Evolutionary conservation across 2,113 vertebrate species (phyloP).

Genomic region (Atrichornis clamosus): DNA sequence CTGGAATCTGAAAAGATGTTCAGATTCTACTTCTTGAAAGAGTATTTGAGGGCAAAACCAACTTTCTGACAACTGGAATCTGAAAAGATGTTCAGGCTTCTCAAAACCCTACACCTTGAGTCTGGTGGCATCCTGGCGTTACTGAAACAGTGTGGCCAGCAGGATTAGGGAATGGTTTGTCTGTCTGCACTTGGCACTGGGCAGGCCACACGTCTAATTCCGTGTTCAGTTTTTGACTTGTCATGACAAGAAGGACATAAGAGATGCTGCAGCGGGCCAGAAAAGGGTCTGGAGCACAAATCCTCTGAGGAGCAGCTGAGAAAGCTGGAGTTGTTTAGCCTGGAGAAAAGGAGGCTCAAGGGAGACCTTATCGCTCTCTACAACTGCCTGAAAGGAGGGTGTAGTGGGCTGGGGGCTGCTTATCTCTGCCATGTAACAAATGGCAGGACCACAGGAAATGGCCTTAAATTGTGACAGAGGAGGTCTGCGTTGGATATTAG

Average conservation of each 20-base stretch:
- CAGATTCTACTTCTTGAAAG: neutral
- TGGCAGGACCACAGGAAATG: neutral
- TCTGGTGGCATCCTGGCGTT: neutral
- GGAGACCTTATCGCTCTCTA: neutral
- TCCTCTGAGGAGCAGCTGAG: neutral
- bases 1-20: neutral
- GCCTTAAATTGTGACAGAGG: neutral
- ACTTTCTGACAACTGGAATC: neutral
- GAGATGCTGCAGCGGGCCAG: neutral
- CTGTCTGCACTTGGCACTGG: accelerated
- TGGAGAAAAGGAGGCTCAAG: neutral
- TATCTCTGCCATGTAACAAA: neutral
- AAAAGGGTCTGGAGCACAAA: neutral
- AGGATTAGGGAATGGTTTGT: neutral
- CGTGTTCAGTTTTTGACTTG: neutral
- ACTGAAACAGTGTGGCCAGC: neutral
- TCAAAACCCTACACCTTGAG: neutral
- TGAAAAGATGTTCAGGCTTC: neutral
- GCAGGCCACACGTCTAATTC: neutral
- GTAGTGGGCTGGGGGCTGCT: neutral
- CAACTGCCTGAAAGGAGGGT: neutral
- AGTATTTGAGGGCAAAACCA: neutral
- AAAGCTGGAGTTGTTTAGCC: neutral
- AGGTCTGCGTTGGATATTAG: neutral
- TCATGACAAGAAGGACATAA: neutral